Conservation (phyloP, 2,888 invertebrate species). For the Zelleria hepariella region DNA sequence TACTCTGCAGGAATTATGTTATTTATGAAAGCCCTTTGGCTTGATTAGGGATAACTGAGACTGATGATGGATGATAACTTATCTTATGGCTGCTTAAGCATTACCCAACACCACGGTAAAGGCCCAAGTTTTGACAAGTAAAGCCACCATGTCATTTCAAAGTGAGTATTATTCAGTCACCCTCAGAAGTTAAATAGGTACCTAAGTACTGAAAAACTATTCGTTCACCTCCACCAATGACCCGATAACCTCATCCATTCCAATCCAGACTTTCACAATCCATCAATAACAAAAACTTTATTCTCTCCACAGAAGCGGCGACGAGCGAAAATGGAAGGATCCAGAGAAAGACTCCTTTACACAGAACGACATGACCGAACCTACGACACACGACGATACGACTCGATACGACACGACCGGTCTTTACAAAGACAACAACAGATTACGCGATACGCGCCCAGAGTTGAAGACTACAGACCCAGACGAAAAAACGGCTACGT, state of each 20-base stretch:
- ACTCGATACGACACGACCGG: slow-evolving; percentile 4
- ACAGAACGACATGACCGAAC: slow-evolving; percentile 42
- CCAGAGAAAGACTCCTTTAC: slow-evolving; percentile 55
- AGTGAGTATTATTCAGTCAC: no score
- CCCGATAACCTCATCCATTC: background rate
- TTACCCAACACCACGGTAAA: no score
- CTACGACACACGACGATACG: slow-evolving; percentile 12
- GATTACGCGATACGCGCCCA: background rate
- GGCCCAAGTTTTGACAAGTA: no score
- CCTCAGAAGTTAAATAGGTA: background rate
- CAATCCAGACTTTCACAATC: background rate
- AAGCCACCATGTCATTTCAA: no score
- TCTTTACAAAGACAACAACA: slow-evolving; percentile 12
- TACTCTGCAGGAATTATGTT: no score
- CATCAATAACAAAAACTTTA: background rate
- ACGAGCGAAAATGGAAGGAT: slow-evolving; percentile 48
- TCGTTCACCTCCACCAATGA: background rate
- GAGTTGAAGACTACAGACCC: slow-evolving; percentile 21
- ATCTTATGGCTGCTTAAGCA: no score
- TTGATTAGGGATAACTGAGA: no score
- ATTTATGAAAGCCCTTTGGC: no score
- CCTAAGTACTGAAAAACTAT: background rate
- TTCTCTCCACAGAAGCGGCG: background rate
- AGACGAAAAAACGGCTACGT: slow-evolving; percentile 60
- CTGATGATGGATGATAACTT: no score